Evolutionary conservation across 2,888 invertebrate genomes (phyloP), one percentile per base, ranked within the genome.

Genomic region (Xiphydria camelus): DNA sequence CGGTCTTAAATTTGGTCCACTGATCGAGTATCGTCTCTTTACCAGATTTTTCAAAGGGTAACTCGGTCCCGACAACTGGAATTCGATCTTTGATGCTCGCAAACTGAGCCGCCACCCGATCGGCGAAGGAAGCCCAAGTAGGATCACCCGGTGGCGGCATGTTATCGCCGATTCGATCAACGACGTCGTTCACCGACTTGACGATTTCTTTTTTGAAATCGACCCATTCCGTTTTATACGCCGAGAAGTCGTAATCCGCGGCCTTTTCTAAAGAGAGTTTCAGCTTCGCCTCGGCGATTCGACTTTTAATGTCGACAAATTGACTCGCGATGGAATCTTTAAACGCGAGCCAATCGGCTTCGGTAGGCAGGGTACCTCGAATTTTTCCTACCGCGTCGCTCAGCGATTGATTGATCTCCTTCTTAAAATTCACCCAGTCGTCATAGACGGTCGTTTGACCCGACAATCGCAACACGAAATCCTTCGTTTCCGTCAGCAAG

Each of bases 351-450:
- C 59, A 62, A 7, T 62, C 53, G 4, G 20, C 32, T 1, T 31
- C 23, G 2, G 10, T 37, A 1, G 46, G 31, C 9, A 53, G 42
- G 5, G 51, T 54, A 4, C 50, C 43, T 2, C 39, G 47, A 6
- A 53, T 52, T 1, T 46, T 45, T 2, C 31, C 41, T 31, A 64
- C 43, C 1, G 58, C 51, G 4, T 57, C 44, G 12, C 50, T 60
- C 5, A 66, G 21, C 4, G 43, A 41, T 6, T 42, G 46, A 7
- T 49, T 45, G 2, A 62, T 20, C 3, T 58, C 41, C 5, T 12
- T 39, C 38, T 53, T 62, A 5, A 66, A 61, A 3, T 15, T 40
- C 4, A 52, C 33, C 64, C 64, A 66, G 36, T 63, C 56, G 1
- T 49, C 45, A 42, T 42, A 41, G 2, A 29, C 29, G 15, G 29